Percentiles rank a stretch among this genome's conserved stretches.
Conservation (phyloP, 1,140 invertebrate genomes). For the Orchesella cincta region DNA sequence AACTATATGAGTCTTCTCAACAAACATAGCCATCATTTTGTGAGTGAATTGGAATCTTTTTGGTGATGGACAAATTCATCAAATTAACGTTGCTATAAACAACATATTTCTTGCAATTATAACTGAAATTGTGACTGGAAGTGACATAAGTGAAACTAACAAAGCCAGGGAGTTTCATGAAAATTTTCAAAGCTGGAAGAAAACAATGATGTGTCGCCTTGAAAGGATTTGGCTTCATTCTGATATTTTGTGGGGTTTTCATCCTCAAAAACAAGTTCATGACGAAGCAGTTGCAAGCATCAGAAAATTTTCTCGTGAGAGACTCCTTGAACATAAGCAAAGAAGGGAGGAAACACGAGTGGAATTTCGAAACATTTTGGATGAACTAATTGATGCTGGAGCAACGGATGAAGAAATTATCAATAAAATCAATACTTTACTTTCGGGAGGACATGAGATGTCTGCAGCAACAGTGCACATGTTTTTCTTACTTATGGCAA, state of each 20-base stretch:
- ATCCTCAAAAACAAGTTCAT: no score
- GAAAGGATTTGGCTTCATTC: no score
- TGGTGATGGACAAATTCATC: not conserved
- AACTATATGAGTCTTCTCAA: not conserved
- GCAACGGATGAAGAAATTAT: not conserved
- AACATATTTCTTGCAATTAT: not conserved
- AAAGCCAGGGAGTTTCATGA: not conserved
- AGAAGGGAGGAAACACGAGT: no score
- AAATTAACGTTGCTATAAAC: not conserved
- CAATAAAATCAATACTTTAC: not conserved
- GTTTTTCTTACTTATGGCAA: not conserved
- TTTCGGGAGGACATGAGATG: constrained; percentile 1
- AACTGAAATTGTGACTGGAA: not conserved
- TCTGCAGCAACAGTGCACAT: not conserved
- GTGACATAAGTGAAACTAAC: not conserved
- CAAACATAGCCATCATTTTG: not conserved
- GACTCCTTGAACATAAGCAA: no score
- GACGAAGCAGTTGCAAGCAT: no score
- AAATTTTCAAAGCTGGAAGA: not conserved
- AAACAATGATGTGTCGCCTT: no score
- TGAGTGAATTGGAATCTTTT: not conserved
- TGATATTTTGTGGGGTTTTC: no score
- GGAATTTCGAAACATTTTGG: constrained; percentile 8
- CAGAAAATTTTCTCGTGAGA: no score
- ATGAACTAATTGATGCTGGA: constrained; percentile 1